Percentiles rank a stretch among this genome's conserved stretches.
Conservation (phyloP, 2,888 invertebrate genomes). For the Epistrophe grossulariae region DNA sequence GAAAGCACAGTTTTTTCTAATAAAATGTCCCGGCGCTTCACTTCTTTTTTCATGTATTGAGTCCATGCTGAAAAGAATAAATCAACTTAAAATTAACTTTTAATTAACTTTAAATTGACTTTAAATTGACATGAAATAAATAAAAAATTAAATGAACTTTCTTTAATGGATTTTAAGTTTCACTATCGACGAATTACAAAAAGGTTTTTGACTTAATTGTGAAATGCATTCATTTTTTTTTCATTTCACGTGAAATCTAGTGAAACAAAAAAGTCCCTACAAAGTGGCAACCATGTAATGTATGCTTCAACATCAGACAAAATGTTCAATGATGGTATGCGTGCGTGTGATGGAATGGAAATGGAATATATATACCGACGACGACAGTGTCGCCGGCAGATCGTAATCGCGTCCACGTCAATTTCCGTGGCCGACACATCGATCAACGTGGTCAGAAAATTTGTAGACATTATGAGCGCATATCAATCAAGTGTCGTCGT, state of each 20-base stretch:
- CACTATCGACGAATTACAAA: no score
- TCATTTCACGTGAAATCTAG: background rate
- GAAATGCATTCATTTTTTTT: background rate
- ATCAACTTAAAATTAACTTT: no score
- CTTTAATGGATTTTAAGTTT: no score
- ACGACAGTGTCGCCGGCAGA: slow-evolving; percentile 73
- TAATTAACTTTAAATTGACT: no score
- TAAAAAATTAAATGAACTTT: no score
- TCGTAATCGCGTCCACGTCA: slow-evolving; percentile 75
- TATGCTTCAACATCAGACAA: background rate
- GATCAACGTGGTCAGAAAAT: slow-evolving; percentile 76
- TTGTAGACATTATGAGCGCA: slow-evolving; percentile 76
- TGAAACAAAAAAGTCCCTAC: background rate
- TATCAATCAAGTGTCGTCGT: slow-evolving; percentile 76
- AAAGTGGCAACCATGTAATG: slow-evolving; percentile 29
- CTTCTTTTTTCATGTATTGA: no score
- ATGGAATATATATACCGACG: slow-evolving; percentile 47
- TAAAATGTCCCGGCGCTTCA: no score
- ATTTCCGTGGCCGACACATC: slow-evolving; percentile 76
- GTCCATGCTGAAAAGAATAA: no score
- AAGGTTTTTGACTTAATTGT: background rate
- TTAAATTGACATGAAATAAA: no score
- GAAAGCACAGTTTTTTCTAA: no score
- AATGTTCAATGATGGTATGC: background rate
- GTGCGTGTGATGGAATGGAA: background rate